Evolutionary conservation across 2,797 vertebrate species (phyloP).

Genomic region (Pogoniulus pusillus): DNA sequence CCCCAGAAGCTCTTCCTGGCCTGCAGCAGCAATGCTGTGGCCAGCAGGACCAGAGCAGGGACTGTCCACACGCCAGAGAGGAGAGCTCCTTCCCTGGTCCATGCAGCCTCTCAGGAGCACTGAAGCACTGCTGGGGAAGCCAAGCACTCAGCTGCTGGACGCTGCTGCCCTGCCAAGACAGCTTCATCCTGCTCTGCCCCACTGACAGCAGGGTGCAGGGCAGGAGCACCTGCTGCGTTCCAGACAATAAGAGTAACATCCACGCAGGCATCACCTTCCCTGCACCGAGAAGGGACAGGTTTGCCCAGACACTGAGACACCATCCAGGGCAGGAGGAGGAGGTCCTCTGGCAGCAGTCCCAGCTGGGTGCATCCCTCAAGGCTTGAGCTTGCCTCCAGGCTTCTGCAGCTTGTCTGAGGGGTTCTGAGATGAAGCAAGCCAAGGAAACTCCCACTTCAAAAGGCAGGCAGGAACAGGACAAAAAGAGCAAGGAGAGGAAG

Average conservation of each 20-base stretch:
- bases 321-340: neutral
- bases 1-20: neutral
- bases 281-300: neutral
- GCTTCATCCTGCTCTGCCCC: neutral
- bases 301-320: neutral
- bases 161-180: neutral
- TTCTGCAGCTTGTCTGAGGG: neutral
- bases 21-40: too few species aligned
- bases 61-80: too few species aligned
- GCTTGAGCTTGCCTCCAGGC: neutral
- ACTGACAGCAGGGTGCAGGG: neutral
- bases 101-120: neutral
- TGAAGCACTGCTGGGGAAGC: neutral
- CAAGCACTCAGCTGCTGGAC: neutral
- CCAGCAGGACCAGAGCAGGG: too few species aligned
- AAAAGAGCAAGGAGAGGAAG: neutral
- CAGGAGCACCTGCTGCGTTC: neutral
- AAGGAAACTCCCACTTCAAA: rapidly evolving
- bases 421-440: neutral
- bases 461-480: rapidly evolving
- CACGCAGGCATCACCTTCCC: neutral
- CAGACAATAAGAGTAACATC: rapidly evolving
- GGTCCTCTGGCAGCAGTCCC: neutral
- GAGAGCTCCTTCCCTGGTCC: neutral
- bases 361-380: neutral